Evolutionary conservation across 1,140 invertebrate species (phyloP), one percentile per base, ranked within the genome.

Genomic region (Drosophila oshimai): DNA sequence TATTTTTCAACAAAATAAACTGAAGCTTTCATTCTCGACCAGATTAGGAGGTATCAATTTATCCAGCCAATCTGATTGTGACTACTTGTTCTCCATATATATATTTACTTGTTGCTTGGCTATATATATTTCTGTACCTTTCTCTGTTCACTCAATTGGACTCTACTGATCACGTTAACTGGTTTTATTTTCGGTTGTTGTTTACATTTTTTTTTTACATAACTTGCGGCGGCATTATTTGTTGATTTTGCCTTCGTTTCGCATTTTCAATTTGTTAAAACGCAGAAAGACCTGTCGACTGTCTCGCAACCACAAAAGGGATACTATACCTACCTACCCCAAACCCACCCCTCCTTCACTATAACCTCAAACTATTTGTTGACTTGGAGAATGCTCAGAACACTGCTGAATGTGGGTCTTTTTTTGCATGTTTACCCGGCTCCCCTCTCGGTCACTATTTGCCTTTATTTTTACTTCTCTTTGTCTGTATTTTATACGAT

Each of bases 161-260:
- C n/a, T n/a, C n/a, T n/a, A n/a, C 51, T 22, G 37, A 74, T 44
- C 74, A 70, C 69, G 61, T 84, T 74, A 57, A 65, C 34, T 75
- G 42, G 33, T 61, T 49, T 22, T 54, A 39, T 20, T 73, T 31
- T 41, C 1, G 13, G n/a, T n/a, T n/a, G n/a, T 20, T 46, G 58
- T 34, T 29, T 50, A 13, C 12, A 37, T 28, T 64, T 28, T 65
- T n/a, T n/a, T 22, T 78, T 76, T 83, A 84, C 64, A 86, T 86
- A 79, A 74, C 41, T 83, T 55, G 80, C 80, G 80, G 75, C 81
- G 80, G 80, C 65, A 54, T 79, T 60, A 54, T 47, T 51, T 26
- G 26, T 34, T 12, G 29, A 45, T 57, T 57, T 39, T 50, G 42
- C 55, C 49, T 62, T 50, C 34, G 37, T 17, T 5, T 51, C 6